Percentiles rank a stretch among this genome's conserved stretches.
These are phyloP conservation scores for Chromoteleia sp. DNA, from an alignment of 2,888 invertebrate genomes.

Conservation along the genomic window DNA sequence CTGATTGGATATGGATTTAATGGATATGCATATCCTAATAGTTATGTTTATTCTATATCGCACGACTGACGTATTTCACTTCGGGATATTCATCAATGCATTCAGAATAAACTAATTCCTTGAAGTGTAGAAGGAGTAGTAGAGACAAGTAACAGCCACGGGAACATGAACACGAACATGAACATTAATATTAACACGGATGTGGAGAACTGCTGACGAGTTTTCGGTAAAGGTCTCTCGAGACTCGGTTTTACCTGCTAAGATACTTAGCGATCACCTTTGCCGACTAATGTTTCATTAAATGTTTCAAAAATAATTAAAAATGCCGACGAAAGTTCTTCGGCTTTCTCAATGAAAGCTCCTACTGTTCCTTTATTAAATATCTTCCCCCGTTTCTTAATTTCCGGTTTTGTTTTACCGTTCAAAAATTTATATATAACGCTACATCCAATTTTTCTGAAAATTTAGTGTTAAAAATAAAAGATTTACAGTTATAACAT, in stretches of 20 bases:
- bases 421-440: too few relatives aligned
- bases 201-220: slow-evolving; percentile 50
- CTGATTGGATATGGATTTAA: slow-evolving; percentile 16
- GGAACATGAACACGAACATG: slow-evolving; percentile 64
- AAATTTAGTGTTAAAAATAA: too few relatives aligned
- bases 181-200: slow-evolving; percentile 67
- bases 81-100: slow-evolving; percentile 27
- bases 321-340: too few relatives aligned
- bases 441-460: too few relatives aligned
- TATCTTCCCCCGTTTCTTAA: too few relatives aligned
- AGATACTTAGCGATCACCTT: slow-evolving; percentile 21
- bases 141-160: neutral
- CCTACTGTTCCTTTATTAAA: too few relatives aligned
- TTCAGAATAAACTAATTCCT: slow-evolving; percentile 36
- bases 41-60: slow-evolving; percentile 48
- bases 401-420: too few relatives aligned
- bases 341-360: too few relatives aligned
- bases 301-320: neutral
- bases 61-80: slow-evolving; percentile 28
- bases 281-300: neutral
- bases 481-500: too few relatives aligned
- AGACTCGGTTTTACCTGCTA: neutral
- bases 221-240: slow-evolving; percentile 28
- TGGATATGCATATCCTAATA: slow-evolving; percentile 38
- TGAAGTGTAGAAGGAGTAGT: neutral